These are phyloP conservation scores for Synodontis membranacea DNA, from an alignment of 2,113 vertebrate genomes.

Conservation along the genomic window DNA sequence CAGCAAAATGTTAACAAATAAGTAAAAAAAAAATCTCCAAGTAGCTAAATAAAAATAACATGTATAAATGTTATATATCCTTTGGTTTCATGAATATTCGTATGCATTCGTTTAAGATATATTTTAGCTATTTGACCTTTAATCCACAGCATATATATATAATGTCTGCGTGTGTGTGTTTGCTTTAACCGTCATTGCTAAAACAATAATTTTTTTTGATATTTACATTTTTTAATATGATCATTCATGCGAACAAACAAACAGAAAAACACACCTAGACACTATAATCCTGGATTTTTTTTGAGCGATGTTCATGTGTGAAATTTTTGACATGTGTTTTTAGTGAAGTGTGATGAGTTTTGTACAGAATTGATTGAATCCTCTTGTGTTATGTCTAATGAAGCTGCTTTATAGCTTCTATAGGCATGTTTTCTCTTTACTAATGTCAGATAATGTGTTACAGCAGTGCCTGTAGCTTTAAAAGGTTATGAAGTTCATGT, in stretches of 20 bases:
- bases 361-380: background rate
- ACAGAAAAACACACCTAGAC: background rate
- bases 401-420: background rate
- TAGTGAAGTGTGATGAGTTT: background rate
- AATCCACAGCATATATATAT: too few species aligned
- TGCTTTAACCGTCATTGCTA: background rate
- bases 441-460: background rate
- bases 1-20: background rate
- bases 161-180: background rate
- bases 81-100: background rate
- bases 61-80: background rate
- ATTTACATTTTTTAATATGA: background rate
- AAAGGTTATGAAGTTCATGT: background rate
- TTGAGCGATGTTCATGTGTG: slow-evolving; percentile 1
- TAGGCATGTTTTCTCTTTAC: background rate
- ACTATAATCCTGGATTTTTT: background rate
- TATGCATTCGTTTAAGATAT: background rate
- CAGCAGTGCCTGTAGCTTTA: background rate
- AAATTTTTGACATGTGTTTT: background rate
- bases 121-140: background rate
- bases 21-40: background rate
- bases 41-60: background rate
- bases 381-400: background rate
- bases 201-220: background rate
- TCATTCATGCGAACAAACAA: too few species aligned